A percentile compares a stretch with the other conserved stretches of the same genome.
These are phyloP conservation scores for Chiroxiphia lanceolata DNA, from an alignment of 2,797 vertebrate species.

Conservation along the genomic window DNA sequence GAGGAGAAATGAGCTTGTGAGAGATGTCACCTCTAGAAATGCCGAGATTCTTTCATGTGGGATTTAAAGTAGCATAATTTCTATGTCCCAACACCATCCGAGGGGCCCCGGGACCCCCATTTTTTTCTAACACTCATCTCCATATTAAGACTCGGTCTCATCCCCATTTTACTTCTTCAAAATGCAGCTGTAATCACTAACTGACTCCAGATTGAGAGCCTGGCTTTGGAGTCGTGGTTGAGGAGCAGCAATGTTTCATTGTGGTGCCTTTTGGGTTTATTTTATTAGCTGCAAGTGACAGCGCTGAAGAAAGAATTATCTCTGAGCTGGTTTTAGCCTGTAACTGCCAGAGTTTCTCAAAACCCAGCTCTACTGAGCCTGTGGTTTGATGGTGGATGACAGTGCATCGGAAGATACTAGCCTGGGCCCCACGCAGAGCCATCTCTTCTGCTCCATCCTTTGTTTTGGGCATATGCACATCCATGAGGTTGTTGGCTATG, in stretches of 20 bases:
- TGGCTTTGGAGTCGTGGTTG: neutral
- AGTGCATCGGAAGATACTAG: slow-evolving; percentile 67
- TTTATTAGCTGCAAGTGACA: slow-evolving; percentile 25
- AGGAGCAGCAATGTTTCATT: neutral
- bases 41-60: fast-evolving
- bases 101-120: neutral
- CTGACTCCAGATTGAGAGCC: neutral
- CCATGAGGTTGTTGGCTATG: neutral
- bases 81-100: neutral
- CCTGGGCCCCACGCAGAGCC: neutral
- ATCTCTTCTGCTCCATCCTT: slow-evolving; percentile 29
- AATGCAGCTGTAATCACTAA: neutral
- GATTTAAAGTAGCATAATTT: neutral
- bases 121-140: neutral
- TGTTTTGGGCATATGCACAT: neutral
- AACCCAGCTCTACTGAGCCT: neutral
- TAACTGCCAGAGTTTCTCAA: neutral
- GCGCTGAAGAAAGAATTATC: neutral
- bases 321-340: slow-evolving; percentile 25
- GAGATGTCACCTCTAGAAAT: neutral
- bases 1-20: neutral
- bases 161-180: neutral
- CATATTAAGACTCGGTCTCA: neutral
- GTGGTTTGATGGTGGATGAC: neutral
- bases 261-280: neutral